Evolutionary conservation across 1,140 invertebrate species (phyloP), one percentile per base, ranked within the genome.

Genomic region (Atta colombica): DNA sequence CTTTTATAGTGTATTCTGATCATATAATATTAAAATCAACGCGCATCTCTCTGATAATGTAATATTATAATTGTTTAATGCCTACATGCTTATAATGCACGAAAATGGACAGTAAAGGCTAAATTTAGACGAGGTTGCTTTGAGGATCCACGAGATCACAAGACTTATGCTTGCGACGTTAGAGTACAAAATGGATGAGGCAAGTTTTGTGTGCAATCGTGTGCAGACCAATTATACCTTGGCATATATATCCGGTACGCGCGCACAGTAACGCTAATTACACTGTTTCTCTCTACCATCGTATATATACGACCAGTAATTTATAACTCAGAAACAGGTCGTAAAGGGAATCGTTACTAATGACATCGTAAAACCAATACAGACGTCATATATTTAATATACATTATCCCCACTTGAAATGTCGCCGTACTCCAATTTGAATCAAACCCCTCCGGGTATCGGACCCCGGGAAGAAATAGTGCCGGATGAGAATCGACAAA

Each of bases 261-360:
- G 82, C 58, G 77, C 69, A 82, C 72, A 45, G 60, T 65, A 31
- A 88, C 81, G 81, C 81, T 89, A 89, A 89, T 89, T 89, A 77
- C 74, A 89, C 85, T 75, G 87, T 80, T 88, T 89, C 74, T 68
- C 71, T 61, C 51, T n/a, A 60, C 74, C 49, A 61, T 16, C 31
- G 35, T 71, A 61, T 49, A 61, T 49, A 61, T 86, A 55, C 82
- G n/a, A 55, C 81, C 16, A 69, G 74, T 89, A 89, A 89, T 89
- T 89, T 89, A 89, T 89, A 89, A 89, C 87, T 89, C 88, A 80
- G 74, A 75, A 89, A 88, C 87, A 89, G 82, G 53, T 89, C 75
- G 69, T 89, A 89, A 89, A 86, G 81, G 74, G 81, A 89, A 80
- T 89, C 87, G 88, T 89, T 89, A 89, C 87, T 89, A 89, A 89